Conservation (phyloP, 2,113 vertebrate species). For the Ciconia stormi region DNA sequence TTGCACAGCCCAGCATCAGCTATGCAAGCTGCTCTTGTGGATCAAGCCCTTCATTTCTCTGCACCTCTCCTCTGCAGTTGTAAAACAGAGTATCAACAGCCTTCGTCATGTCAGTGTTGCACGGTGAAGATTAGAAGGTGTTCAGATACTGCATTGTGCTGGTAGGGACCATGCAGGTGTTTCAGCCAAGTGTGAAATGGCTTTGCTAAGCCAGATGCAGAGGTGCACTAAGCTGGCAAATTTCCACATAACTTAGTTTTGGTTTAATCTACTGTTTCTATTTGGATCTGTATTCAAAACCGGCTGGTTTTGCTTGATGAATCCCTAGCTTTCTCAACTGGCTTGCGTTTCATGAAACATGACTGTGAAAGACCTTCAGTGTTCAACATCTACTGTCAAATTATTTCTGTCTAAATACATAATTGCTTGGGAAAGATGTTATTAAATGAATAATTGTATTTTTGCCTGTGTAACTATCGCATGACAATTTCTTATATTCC, state of each 20-base stretch:
- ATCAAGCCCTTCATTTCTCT: not conserved
- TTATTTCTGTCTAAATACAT: not conserved
- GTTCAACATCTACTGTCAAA: not conserved
- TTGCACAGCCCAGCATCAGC: too few relatives aligned
- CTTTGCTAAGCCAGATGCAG: not conserved
- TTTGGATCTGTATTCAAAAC: not conserved
- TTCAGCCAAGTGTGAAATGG: not conserved
- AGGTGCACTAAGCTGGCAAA: not conserved
- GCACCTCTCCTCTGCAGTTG: not conserved
- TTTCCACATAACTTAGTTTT: not conserved
- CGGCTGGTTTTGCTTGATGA: not conserved
- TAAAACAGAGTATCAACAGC: too few relatives aligned
- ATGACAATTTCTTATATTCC: not conserved
- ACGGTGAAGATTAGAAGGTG: not conserved
- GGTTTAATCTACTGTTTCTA: not conserved
- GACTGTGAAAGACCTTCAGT: not conserved
- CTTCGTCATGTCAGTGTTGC: accelerated
- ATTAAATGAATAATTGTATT: not conserved
- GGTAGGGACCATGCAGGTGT: accelerated
- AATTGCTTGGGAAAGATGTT: not conserved
- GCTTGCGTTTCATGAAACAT: not conserved
- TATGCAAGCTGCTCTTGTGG: not conserved
- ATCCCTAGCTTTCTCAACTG: not conserved
- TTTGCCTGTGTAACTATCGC: not conserved
- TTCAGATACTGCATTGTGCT: not conserved